phyloP scores from a whole-genome alignment of 2,888 invertebrate genomes.

The Junonia oenone region DNA sequence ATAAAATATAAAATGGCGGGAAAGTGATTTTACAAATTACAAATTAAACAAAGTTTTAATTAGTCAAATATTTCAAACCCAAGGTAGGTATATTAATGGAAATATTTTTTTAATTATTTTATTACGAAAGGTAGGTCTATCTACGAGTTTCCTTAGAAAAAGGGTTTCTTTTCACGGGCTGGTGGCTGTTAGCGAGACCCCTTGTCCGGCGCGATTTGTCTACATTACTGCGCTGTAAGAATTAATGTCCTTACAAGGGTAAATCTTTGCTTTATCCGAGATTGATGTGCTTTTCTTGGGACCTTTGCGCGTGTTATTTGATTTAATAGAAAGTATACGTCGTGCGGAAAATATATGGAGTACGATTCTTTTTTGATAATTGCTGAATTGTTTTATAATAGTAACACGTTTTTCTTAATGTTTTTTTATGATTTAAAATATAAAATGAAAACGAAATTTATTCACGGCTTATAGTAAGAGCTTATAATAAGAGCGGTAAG shows the following conservation, averaged over 20 bases:
- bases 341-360: neutral
- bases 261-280: conserved; percentile 40
- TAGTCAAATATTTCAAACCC: neutral
- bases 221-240: conserved; percentile 50
- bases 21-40: too few species aligned
- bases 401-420: too few species aligned
- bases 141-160: conserved; percentile 37
- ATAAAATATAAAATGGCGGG: too few species aligned
- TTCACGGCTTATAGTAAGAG: too few species aligned
- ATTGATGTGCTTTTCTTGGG: conserved; percentile 31
- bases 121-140: conserved; percentile 15
- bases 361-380: neutral
- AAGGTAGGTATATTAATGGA: neutral
- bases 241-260: conserved; percentile 58
- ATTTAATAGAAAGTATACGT: neutral
- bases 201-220: conserved; percentile 45
- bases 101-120: neutral
- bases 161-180: conserved; percentile 68
- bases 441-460: too few species aligned
- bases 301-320: neutral
- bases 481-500: too few species aligned
- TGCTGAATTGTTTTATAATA: neutral
- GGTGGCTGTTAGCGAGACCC: conserved; percentile 38
- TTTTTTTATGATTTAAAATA: too few species aligned
- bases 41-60: too few species aligned